These are phyloP conservation scores for Apis mellifera DNA, from an alignment of 1,140 invertebrate genomes.

Conservation along the genomic window Amel_HAv3.1 CM009938.2:2987001-2987500, in stretches of 20 bases:
- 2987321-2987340: slow-evolving; percentile 16
- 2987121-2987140: slow-evolving; percentile 30
- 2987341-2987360: neutral
- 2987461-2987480: slow-evolving; percentile 19
- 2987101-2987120: slow-evolving; percentile 29
- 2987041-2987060: neutral
- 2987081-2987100: too few species aligned
- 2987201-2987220: too few species aligned
- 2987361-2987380: neutral
- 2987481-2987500: neutral
- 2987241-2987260: neutral
- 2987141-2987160: slow-evolving; percentile 24
- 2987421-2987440: slow-evolving; percentile 22
- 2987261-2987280: slow-evolving; percentile 16
- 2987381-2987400: slow-evolving; percentile 31
- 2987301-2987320: slow-evolving; percentile 5
- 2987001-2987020: slow-evolving; percentile 24
- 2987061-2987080: too few species aligned
- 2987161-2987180: slow-evolving; percentile 42
- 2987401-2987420: slow-evolving; percentile 30
- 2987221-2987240: neutral
- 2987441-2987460: slow-evolving; percentile 36
- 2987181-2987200: slow-evolving; percentile 12
- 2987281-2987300: slow-evolving; percentile 19
- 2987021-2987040: slow-evolving; percentile 25